Evolutionary conservation across 2,797 vertebrate species (phyloP), one percentile per base, ranked within the genome.

Genomic region (Artibeus lituratus): DNA sequence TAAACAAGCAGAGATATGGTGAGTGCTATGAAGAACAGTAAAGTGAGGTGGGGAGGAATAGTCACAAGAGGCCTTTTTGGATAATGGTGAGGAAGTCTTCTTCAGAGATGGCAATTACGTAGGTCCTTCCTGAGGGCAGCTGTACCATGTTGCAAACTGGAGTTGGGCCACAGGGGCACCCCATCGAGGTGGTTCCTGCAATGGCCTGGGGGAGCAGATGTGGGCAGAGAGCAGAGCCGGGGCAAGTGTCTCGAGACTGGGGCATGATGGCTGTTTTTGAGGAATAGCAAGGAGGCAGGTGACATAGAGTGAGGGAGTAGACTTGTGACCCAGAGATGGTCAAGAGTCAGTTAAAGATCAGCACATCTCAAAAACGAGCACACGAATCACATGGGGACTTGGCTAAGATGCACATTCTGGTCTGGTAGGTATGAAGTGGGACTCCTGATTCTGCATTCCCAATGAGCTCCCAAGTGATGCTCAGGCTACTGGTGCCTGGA

Each of bases 1-100:
- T 65, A 78, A 47, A 18, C 0, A 32, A 42, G n/a, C 0, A 19
- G 32, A 2, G n/a, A 11, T 3, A 1, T 35, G 65, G 29, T 6
- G 22, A 73, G 57, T 19, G 15, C 74, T 51, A 1, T 7, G 59
- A 85, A 78, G 49, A 82, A 73, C 3, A 22, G 1, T 3, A 39
- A 14, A 53, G 7, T 24, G 29, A 11, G 10, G 16, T 12, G 26
- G 10, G 67, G 26, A 24, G 19, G 29, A 15, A 37, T 9, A 11
- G 12, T 19, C 0, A 7, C 2, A 22, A 72, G 29, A 29, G 10
- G 21, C 7, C 76, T 4, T 24, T 57, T 49, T 24, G 35, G 67
- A n/a, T 44, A 19, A 10, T 11, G 39, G 51, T 37, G 42, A 51
- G 26, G 67, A 44, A 76, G 53, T 1, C 29, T 49, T 88, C 37